Base-by-base conservation (phyloP, 2,888 invertebrate species). In the Euzetes globulus region DNA sequence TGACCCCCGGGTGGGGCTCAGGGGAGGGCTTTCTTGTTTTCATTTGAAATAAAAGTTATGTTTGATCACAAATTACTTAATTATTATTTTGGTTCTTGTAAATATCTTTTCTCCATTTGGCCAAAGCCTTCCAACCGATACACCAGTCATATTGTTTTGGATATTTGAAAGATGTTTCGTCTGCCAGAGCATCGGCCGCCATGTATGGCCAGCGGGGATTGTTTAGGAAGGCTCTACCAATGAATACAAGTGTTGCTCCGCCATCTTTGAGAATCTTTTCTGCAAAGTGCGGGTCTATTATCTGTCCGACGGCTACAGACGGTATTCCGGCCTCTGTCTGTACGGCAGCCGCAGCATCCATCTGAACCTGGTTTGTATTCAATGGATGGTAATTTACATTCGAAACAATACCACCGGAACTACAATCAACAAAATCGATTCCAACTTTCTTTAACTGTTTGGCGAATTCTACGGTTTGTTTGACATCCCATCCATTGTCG, bases 111-210 rank as follows among this genome's bases (percentile, higher is more conserved):
- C 72, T 33, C 72, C 72, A 72, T 22, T 45, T 58, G 13, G 25
- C 72, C 19, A 29, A 25, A 2, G 11, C 33, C 9, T 19, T 33
- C 72, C 33, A 58, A 33, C 72, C 72, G 25, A 71, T 71, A 58
- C 22, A 41, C 72, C 72, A 71, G 13, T 55, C 27, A 52, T 71
- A 71, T 58, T 71, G 72, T n/a, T 71, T 41, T 19, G 72, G 50
- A 19, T 33, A 37, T 71, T 71, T 58, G n/a, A 55, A 45, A 13
- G 41, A 5, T 11, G 29, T 19, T 0, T 15, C 33, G 13, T 41
- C 15, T 1, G 17, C 52, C 25, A 71, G 25, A n/a, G 13, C 72
- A 47, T 55, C 52, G 19, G 72, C 50, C 1, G 72, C 72, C 2
- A 6, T 19, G 19, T 27, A 55, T 13, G 72, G 19, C 72, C 72